These are phyloP conservation scores for Alectoris magna DNA, from an alignment of 2,797 vertebrate species.

Conservation along the genomic window DNA sequence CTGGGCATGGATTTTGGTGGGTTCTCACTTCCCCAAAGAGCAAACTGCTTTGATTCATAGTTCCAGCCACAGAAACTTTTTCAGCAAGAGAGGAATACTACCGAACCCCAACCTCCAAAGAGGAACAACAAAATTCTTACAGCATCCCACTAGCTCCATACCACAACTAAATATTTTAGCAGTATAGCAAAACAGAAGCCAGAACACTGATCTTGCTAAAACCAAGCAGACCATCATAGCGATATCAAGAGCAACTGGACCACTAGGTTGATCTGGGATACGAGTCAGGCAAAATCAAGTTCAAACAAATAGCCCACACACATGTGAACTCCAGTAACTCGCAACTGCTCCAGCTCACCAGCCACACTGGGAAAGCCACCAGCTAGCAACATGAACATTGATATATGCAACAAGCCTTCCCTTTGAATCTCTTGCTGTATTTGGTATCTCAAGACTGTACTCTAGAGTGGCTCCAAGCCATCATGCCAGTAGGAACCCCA, in stretches of 20 bases:
- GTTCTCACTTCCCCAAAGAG: slow-evolving; percentile 3
- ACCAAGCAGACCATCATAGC: neutral
- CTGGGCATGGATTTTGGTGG: slow-evolving; percentile 8
- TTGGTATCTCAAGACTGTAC: neutral
- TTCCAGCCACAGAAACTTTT: neutral
- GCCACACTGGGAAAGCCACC: neutral
- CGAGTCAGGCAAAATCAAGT: neutral
- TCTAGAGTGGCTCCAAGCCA: neutral
- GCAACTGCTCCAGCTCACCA: neutral
- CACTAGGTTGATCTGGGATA: neutral
- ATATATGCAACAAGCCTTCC: neutral
- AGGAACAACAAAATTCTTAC: neutral
- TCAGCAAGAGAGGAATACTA: neutral
- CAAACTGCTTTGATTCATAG: slow-evolving; percentile 14
- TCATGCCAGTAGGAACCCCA: neutral
- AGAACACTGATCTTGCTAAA: neutral
- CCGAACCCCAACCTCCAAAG: neutral
- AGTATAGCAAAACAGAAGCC: neutral
- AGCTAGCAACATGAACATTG: neutral
- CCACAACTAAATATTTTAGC: neutral
- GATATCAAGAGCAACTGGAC: neutral
- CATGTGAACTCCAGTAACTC: neutral
- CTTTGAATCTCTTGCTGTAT: neutral
- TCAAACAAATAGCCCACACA: neutral
- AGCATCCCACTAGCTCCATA: neutral